Conservation (phyloP, 2,888 invertebrate species). For the Margaritifera margaritifera region DNA sequence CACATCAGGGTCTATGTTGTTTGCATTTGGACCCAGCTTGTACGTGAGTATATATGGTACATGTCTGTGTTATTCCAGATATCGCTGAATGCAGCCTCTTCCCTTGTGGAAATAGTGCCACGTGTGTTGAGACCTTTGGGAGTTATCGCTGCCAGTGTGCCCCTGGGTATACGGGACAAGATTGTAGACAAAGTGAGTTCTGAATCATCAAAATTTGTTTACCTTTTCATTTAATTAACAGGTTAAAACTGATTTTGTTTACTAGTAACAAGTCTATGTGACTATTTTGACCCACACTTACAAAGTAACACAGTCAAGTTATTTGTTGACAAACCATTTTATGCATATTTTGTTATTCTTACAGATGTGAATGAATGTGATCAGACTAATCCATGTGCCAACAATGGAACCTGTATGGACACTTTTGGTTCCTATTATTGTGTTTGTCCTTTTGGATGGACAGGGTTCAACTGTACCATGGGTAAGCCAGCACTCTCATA, state of each 20-base stretch:
- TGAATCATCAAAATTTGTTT: neutral
- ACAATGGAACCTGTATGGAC: slow-evolving; percentile 48
- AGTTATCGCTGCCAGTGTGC: slow-evolving; percentile 37
- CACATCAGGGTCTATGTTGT: too few species aligned
- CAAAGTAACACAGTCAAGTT: neutral
- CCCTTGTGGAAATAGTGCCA: slow-evolving; percentile 36
- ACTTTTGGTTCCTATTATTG: slow-evolving; percentile 47
- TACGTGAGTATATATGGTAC: too few species aligned
- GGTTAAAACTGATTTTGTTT: too few species aligned
- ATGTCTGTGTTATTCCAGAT: slow-evolving; percentile 8
- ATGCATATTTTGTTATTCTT: slow-evolving; percentile 4
- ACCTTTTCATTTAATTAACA: neutral
- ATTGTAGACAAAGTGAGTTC: slow-evolving; percentile 35
- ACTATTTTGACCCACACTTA: too few species aligned
- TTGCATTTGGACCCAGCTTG: too few species aligned
- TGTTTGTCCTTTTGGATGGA: slow-evolving; percentile 43
- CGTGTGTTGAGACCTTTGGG: slow-evolving; percentile 36
- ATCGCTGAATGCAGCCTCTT: slow-evolving; percentile 21
- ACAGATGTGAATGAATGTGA: slow-evolving; percentile 49
- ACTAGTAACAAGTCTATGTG: too few species aligned
- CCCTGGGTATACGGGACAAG: slow-evolving; percentile 28
- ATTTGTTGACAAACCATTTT: slow-evolving; percentile 1
- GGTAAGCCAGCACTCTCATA: slow-evolving; percentile 22
- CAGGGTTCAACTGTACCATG: slow-evolving; percentile 40
- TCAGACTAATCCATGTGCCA: slow-evolving; percentile 36